phyloP scores from a whole-genome alignment of 1,140 invertebrate species.

The Drosophila ogumai region DNA sequence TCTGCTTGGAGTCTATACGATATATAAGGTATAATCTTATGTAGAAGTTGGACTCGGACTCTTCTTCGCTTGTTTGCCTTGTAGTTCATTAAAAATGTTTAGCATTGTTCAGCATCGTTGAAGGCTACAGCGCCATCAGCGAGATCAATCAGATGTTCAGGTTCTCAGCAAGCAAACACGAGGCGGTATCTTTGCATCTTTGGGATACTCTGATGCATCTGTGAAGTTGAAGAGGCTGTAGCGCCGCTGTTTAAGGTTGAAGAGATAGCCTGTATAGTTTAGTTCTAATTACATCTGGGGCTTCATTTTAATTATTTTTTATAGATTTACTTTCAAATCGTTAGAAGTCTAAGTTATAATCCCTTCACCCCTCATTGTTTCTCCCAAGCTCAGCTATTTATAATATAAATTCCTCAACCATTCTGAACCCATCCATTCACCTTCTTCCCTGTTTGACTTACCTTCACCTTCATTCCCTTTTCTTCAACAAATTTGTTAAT shows the following conservation, averaged over 20 bases:
- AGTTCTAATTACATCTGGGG: no score
- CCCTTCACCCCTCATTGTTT: background rate
- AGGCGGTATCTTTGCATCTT: background rate
- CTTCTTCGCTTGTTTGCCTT: slow-evolving; percentile 44
- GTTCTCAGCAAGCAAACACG: background rate
- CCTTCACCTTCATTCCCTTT: background rate
- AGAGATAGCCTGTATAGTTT: background rate
- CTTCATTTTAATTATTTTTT: no score
- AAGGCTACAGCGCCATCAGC: slow-evolving; percentile 37
- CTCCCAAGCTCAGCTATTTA: background rate
- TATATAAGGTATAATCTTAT: background rate
- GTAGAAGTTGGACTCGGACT: background rate
- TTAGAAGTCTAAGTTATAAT: background rate
- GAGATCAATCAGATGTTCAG: slow-evolving; percentile 45
- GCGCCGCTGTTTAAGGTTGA: background rate
- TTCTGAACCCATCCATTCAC: slow-evolving; percentile 12
- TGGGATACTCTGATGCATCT: background rate
- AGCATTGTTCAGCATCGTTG: slow-evolving; percentile 69
- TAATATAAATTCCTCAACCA: background rate
- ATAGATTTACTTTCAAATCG: no score
- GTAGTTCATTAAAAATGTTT: slow-evolving; percentile 77
- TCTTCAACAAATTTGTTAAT: slow-evolving; percentile 43
- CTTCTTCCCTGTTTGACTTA: background rate
- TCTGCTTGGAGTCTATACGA: background rate
- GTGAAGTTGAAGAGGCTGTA: background rate